Evolutionary conservation across 2,113 vertebrate species (phyloP), one percentile per base, ranked within the genome.

Genomic region (Malurus elegans): DNA sequence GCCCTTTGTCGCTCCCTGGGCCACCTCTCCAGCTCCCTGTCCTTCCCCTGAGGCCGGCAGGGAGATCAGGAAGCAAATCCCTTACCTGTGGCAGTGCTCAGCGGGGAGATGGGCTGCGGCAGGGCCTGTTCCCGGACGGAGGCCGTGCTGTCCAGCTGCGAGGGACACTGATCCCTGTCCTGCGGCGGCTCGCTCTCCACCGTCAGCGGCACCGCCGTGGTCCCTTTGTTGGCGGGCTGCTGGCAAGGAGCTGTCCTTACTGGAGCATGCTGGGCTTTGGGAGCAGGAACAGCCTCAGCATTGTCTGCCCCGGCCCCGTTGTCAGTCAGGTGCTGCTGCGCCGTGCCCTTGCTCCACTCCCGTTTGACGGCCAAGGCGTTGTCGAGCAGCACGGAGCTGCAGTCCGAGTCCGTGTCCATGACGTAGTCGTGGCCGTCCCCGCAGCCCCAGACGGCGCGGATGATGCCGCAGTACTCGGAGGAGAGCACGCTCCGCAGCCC

Each of bases 371-470:
- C 10, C 90, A 97, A 7, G 9, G 97, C 66, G 6, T 13, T 82
- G 60, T 98, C 97, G 0, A 97, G 72, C 8, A 97, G 90, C 89
- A 60, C 60, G 1, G 96, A 50, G 85, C 97, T 97, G n/a, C 96
- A 96, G 96, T 97, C 97, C 12, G 97, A 95, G 47, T 96, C 96
- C 0, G 98, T 94, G 82, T 99, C 98, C 99, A 99, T 99, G 96
- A 97, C 86, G 81, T 99, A 99, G 69, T 97, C 97, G 67, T 99
- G 99, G 38, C 99, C 99, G 1, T 98, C 96, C 6, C 95, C 96
- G 2, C 99, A 99, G 47, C 98, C 97, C 99, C 99, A 99, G 67
- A 99, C 96, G 1, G 98, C 98, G 76, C 96, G 97, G 72, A 99
- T 97, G 17, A 98, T 90, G 40, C 99, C 98, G 14, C 98, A 98